Base-by-base conservation (phyloP, 2,113 vertebrate species). In the Drymodes brunneopygia region DNA sequence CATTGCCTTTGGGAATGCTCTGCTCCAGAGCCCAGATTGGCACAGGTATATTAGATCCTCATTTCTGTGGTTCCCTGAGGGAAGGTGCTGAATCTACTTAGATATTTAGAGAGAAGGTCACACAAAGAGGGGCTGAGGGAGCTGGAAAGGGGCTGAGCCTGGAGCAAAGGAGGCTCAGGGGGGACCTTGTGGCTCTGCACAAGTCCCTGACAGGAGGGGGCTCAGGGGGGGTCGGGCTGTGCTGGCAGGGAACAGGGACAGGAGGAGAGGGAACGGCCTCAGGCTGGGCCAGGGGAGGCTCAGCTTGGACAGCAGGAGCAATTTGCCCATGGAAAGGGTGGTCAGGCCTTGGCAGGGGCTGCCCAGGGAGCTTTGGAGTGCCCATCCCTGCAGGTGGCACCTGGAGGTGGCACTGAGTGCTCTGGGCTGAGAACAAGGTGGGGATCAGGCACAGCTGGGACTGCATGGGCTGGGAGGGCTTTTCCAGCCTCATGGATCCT, bases 381-480 rank as follows among this genome's bases (percentile, higher is more conserved):
- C 27, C 58, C 44, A 65, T 18, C 42, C 67, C 75, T 80, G 66
- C 4, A 57, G 58, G 31, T 36, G 31, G 1, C 31, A 2, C 3
- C 74, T 72, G 75, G 31, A 25, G 0, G 31, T 57, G 44, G 58
- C 74, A 64, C 85, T 65, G 6, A 80, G 48, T 1, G 72, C 72
- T 66, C 71, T 57, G 31, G 51, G 31, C 51, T 75, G 42, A 50
- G 22, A 12, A 36, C 51, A 73, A 51, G 36, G 53, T 73, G 60
- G 42, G 5, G 1, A 33, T 15, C 0, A 7, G 40, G 11, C 50
- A 50, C 51, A 65, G 35, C 18, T 65, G 4, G 67, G 2, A 1
- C 18, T 65, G 0, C 0, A 0, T 10, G 75, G 14, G 3, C 48
- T 72, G 25, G 65, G 11, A 65, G 42, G 18, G 4, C 12, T 81